Evolutionary conservation across 2,113 vertebrate species (phyloP).

Genomic region (Alaudala cheleensis): DNA sequence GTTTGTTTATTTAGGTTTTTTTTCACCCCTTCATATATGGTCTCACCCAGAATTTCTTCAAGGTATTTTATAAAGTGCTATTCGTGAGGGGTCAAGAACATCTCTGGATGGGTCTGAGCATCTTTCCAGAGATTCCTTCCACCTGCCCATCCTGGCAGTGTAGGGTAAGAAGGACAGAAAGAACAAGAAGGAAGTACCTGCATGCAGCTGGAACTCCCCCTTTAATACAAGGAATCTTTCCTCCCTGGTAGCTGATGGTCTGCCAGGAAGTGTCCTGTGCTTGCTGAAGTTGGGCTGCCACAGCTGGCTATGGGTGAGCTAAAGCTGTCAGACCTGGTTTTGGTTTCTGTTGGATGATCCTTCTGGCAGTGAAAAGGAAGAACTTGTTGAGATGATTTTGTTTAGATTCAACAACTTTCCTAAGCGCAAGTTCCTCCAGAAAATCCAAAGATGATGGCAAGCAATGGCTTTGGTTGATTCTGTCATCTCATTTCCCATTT

Average conservation of each 20-base stretch:
- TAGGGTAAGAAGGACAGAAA: not conserved
- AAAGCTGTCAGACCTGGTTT: not conserved
- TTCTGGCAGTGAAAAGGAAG: not conserved
- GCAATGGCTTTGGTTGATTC: not conserved
- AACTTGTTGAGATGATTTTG: conserved; percentile 9
- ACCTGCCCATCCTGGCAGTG: accelerated
- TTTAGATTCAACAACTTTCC: not conserved
- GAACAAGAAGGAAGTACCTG: not conserved
- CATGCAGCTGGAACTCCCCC: accelerated
- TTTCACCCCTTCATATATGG: accelerated
- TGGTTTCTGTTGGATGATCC: not conserved
- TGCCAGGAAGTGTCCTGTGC: not conserved
- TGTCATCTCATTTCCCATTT: not conserved
- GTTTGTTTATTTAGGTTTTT: not conserved
- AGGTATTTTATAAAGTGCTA: not conserved
- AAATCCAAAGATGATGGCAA: conserved; percentile 1
- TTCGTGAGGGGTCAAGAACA: not conserved
- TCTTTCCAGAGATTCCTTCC: not conserved
- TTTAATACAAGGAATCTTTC: not conserved
- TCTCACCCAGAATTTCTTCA: not conserved
- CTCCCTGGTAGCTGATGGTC: not conserved
- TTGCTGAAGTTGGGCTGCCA: not conserved
- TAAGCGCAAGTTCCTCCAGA: not conserved
- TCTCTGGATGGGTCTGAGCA: not conserved
- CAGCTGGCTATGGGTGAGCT: not conserved